Conservation (phyloP, 2,888 invertebrate genomes). For the Parelbella ahira region DNA sequence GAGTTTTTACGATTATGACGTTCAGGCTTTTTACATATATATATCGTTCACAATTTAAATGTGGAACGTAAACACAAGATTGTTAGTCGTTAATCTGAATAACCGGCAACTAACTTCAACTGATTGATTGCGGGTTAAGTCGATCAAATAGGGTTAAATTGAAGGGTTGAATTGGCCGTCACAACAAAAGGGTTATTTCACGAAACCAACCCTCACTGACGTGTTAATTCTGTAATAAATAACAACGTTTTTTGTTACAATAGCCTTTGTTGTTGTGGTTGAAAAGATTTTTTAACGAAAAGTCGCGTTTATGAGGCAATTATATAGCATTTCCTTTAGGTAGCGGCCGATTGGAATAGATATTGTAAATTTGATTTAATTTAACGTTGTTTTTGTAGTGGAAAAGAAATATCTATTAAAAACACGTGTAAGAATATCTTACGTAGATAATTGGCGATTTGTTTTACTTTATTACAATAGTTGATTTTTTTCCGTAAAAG, state of each 20-base stretch:
- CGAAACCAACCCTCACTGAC: slow-evolving; percentile 56
- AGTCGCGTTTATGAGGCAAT: not conserved
- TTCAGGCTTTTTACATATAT: too few relatives aligned
- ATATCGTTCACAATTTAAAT: not conserved
- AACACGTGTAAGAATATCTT: too few relatives aligned
- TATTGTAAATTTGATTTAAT: not conserved
- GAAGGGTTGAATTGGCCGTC: slow-evolving; percentile 56
- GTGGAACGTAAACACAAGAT: slow-evolving; percentile 19
- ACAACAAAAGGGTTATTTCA: slow-evolving; percentile 60
- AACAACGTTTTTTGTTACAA: slow-evolving; percentile 38
- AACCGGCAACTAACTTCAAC: slow-evolving; percentile 42
- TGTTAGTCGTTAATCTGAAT: slow-evolving; percentile 48
- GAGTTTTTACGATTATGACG: too few relatives aligned
- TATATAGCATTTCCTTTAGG: too few relatives aligned
- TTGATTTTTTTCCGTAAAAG: too few relatives aligned
- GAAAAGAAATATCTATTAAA: too few relatives aligned
- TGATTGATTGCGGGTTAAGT: slow-evolving; percentile 63
- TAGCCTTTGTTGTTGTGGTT: too few relatives aligned
- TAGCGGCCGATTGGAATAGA: too few relatives aligned
- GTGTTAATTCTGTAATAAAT: slow-evolving; percentile 68
- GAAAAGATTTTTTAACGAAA: not conserved
- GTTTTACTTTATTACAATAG: too few relatives aligned
- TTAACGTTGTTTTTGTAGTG: too few relatives aligned
- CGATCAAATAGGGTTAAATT: slow-evolving; percentile 45
- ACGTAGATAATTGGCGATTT: too few relatives aligned